Evolutionary conservation across 1,140 invertebrate genomes (phyloP).

Genomic region (Venturia canescens): DNA sequence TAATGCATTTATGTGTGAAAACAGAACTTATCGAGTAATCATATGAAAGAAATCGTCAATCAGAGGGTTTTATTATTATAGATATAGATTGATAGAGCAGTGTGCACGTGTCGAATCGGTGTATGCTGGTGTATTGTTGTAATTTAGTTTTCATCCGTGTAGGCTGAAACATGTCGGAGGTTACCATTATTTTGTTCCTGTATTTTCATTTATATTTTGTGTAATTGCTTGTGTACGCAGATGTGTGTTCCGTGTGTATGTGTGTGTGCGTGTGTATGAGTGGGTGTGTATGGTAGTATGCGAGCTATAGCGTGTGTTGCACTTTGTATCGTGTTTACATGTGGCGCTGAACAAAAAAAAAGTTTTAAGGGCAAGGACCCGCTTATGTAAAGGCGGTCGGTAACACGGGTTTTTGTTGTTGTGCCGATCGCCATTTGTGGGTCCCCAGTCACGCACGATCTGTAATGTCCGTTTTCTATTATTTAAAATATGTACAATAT

Average conservation of each 20-base stretch:
- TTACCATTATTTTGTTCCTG: background rate
- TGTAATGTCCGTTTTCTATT: constrained; percentile 70
- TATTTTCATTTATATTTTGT: constrained; percentile 1
- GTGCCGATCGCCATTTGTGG: constrained; percentile 46
- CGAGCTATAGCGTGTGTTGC: constrained; percentile 48
- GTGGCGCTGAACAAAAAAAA: constrained; percentile 67
- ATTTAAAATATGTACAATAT: constrained; percentile 76
- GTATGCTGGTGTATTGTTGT: constrained; percentile 36
- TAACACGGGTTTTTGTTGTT: constrained; percentile 13
- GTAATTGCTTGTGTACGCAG: too few relatives aligned
- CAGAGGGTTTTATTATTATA: constrained; percentile 66
- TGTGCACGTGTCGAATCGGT: constrained; percentile 56
- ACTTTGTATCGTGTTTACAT: constrained; percentile 52
- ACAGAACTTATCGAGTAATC: constrained; percentile 73
- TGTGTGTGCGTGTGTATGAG: constrained; percentile 49
- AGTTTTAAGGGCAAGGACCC: constrained; percentile 61
- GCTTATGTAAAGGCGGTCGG: constrained; percentile 40
- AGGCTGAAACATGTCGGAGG: constrained; percentile 23
- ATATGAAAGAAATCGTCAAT: constrained; percentile 72
- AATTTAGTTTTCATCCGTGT: background rate
- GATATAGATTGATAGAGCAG: constrained; percentile 60
- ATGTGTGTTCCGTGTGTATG: background rate
- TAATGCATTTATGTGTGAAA: constrained; percentile 71
- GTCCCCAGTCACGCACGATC: constrained; percentile 66
- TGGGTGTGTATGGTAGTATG: constrained; percentile 52